phyloP scores from a whole-genome alignment of 2,888 invertebrate species.

The Napeogenes sylphis region DNA sequence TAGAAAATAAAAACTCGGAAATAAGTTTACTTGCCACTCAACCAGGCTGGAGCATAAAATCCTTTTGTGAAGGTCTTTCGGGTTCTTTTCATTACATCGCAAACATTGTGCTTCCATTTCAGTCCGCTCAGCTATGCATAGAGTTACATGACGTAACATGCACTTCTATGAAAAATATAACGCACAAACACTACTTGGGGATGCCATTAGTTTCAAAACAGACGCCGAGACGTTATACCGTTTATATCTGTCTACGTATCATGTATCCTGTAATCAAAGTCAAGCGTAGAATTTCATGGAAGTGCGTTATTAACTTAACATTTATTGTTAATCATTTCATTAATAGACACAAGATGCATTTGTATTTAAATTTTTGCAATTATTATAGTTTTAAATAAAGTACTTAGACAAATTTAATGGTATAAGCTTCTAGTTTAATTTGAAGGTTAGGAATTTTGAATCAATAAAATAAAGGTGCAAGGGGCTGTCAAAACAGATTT shows the following conservation, averaged over 20 bases:
- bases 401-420: no score
- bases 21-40: constrained; percentile 24
- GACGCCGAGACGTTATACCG: constrained; percentile 14
- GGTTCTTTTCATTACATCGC: constrained; percentile 34
- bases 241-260: constrained; percentile 9
- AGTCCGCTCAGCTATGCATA: constrained; percentile 34
- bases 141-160: constrained; percentile 27
- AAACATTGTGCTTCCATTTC: constrained; percentile 33
- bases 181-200: constrained; percentile 27
- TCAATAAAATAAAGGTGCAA: no score
- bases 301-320: background rate
- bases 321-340: background rate
- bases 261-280: constrained; percentile 3
- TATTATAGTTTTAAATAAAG: no score
- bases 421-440: no score
- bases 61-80: constrained; percentile 30
- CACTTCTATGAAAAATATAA: constrained; percentile 34
- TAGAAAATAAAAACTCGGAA: constrained; percentile 20
- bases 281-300: background rate
- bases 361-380: no score
- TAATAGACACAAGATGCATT: background rate
- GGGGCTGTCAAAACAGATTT: no score
- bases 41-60: constrained; percentile 22
- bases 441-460: no score
- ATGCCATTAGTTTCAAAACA: constrained; percentile 31